Conservation (phyloP, 1,140 invertebrate genomes). For the Drosophila truncata region DNA sequence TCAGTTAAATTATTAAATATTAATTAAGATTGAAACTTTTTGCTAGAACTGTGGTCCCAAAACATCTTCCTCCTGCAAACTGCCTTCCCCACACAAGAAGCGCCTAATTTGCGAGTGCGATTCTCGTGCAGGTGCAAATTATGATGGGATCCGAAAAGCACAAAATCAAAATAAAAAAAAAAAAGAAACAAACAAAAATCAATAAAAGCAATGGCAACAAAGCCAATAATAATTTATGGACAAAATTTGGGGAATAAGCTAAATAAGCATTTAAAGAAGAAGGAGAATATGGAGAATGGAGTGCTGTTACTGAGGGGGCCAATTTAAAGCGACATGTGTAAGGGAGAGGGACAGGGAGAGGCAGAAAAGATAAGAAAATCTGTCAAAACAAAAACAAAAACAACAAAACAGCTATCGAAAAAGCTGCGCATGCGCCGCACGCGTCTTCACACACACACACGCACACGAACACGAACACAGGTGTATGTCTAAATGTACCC, state of each 20-base stretch:
- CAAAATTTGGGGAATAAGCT: slow-evolving; percentile 42
- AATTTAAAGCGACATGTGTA: slow-evolving; percentile 62
- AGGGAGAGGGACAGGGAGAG: slow-evolving; percentile 27
- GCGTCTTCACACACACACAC: slow-evolving; percentile 46
- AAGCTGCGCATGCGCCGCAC: slow-evolving; percentile 69
- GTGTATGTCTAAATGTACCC: slow-evolving; percentile 63
- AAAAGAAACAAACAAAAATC: background rate
- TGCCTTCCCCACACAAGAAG: slow-evolving; percentile 14
- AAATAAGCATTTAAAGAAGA: slow-evolving; percentile 15
- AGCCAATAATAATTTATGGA: slow-evolving; percentile 42
- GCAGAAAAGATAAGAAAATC: slow-evolving; percentile 14
- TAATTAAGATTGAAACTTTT: background rate
- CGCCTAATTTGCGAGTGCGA: slow-evolving; percentile 68
- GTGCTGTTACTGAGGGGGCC: slow-evolving; percentile 36
- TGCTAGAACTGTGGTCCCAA: slow-evolving; percentile 13
- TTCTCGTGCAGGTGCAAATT: slow-evolving; percentile 73
- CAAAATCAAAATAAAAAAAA: background rate
- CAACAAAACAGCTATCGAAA: slow-evolving; percentile 14
- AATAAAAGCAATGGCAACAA: slow-evolving; percentile 32
- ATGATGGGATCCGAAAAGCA: slow-evolving; percentile 44
- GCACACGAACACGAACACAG: slow-evolving; percentile 21
- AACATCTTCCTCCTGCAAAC: background rate
- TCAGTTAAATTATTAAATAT: background rate
- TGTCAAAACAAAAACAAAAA: background rate
- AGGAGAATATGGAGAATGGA: slow-evolving; percentile 11